Percentiles rank a stretch among this genome's conserved stretches.
Evolutionary conservation across 2,113 vertebrate genomes (phyloP).

Genomic region (Halcyon senegalensis): DNA sequence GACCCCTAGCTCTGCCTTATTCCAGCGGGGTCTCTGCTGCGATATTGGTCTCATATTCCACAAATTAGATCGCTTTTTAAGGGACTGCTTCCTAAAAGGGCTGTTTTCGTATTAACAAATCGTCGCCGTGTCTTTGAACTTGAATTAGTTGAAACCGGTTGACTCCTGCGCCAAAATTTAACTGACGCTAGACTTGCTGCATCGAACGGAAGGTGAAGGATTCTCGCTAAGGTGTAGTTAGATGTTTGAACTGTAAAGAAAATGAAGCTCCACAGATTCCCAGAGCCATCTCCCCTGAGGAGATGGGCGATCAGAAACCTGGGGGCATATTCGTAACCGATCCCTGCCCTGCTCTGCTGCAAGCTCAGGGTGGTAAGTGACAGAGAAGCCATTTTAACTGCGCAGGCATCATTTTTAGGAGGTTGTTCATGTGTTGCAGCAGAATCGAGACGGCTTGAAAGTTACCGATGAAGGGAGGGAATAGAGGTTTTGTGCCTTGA

Average conservation of each 20-base stretch:
- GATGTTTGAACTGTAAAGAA: not conserved
- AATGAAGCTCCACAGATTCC: not conserved
- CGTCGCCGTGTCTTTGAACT: slow-evolving; percentile 82
- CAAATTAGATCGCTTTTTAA: not conserved
- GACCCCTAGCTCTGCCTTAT: not conserved
- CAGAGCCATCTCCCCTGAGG: not conserved
- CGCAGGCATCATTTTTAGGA: slow-evolving; percentile 52
- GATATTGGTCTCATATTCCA: not conserved
- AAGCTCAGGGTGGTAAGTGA: slow-evolving; percentile 41
- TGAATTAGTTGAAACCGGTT: slow-evolving; percentile 71
- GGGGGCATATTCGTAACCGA: not conserved
- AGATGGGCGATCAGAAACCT: slow-evolving; percentile 5
- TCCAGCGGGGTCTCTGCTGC: not conserved
- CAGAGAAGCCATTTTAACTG: slow-evolving; percentile 80
- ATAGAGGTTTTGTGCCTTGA: not conserved
- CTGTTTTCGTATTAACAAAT: slow-evolving; percentile 9
- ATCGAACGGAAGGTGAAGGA: slow-evolving; percentile 31
- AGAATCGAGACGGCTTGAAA: not conserved
- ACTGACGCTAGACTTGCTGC: slow-evolving; percentile 12
- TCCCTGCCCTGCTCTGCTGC: not conserved
- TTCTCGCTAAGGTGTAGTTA: not conserved
- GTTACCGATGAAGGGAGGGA: not conserved
- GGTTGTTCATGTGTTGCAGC: not conserved
- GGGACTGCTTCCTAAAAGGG: not conserved
- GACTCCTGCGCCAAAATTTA: slow-evolving; percentile 52